phyloP scores from a whole-genome alignment of 2,888 invertebrate species.

The Leucania comma region DNA sequence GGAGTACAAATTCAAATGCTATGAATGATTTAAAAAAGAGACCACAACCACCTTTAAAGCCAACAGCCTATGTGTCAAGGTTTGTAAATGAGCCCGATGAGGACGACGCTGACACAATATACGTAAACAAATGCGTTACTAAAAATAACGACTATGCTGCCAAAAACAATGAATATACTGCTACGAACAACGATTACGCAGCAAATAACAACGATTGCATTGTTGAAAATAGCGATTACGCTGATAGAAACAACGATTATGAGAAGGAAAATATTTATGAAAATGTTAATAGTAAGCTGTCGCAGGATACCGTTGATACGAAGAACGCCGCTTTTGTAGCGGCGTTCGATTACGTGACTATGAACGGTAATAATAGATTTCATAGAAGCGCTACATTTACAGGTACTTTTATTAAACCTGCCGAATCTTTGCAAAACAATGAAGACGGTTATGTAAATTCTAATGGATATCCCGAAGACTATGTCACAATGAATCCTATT shows the following conservation, averaged over 20 bases:
- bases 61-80: conserved; percentile 37
- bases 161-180: conserved; percentile 21
- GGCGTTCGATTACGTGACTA: conserved; percentile 38
- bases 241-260: conserved; percentile 14
- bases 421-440: conserved; percentile 11
- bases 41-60: conserved; percentile 69
- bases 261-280: conserved; percentile 43
- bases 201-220: conserved; percentile 3
- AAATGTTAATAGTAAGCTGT: conserved; percentile 67
- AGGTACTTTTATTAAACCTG: conserved; percentile 20
- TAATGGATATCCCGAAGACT: conserved; percentile 32
- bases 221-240: background rate
- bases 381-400: conserved; percentile 37
- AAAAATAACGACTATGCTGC: conserved; percentile 27
- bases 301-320: conserved; percentile 74
- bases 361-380: conserved; percentile 35
- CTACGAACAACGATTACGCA: conserved; percentile 8
- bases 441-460: conserved; percentile 22
- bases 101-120: conserved; percentile 42
- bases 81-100: conserved; percentile 29
- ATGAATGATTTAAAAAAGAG: conserved; percentile 64
- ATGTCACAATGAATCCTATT: conserved; percentile 46
- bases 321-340: background rate
- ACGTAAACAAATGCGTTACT: conserved; percentile 42
- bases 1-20: conserved; percentile 11